Conservation (phyloP, 1,140 invertebrate species). For the Ditylenchus dipsaci region DNA sequence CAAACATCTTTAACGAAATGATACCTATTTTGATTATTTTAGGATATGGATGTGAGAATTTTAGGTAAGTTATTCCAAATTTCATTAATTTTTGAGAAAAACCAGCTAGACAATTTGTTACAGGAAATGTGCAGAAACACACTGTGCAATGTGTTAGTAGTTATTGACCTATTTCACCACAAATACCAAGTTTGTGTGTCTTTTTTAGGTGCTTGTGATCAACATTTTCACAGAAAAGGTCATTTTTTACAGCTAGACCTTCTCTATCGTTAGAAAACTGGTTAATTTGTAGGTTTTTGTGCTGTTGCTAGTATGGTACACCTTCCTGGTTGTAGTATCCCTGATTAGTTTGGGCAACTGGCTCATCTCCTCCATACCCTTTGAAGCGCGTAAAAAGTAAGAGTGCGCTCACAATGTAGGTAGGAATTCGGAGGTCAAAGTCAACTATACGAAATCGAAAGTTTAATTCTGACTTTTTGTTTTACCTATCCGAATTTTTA, state of each 20-base stretch:
- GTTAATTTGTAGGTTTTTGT: slow-evolving; percentile 54
- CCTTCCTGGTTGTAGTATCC: slow-evolving; percentile 60
- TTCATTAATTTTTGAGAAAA: no score
- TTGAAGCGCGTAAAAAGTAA: slow-evolving; percentile 43
- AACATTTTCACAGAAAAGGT: slow-evolving; percentile 61
- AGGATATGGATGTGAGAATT: slow-evolving; percentile 60
- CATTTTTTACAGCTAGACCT: not conserved
- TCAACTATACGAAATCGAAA: no score
- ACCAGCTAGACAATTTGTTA: no score
- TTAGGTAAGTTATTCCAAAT: no score
- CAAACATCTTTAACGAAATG: no score
- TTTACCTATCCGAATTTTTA: no score
- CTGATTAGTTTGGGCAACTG: slow-evolving; percentile 53
- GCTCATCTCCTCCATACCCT: slow-evolving; percentile 45
- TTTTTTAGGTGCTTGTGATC: slow-evolving; percentile 54
- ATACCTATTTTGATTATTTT: no score
- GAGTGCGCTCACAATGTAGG: no score
- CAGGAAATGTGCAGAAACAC: slow-evolving; percentile 56
- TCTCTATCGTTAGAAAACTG: not conserved
- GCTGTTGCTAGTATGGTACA: slow-evolving; percentile 63
- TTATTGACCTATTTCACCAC: not conserved
- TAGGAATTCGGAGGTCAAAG: no score
- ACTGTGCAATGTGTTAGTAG: slow-evolving; percentile 57
- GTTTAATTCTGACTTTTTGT: no score
- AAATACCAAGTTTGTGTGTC: not conserved